Evolutionary conservation across 2,797 vertebrate genomes (phyloP), one percentile per base, ranked within the genome.

Genomic region (Luscinia luscinia): DNA sequence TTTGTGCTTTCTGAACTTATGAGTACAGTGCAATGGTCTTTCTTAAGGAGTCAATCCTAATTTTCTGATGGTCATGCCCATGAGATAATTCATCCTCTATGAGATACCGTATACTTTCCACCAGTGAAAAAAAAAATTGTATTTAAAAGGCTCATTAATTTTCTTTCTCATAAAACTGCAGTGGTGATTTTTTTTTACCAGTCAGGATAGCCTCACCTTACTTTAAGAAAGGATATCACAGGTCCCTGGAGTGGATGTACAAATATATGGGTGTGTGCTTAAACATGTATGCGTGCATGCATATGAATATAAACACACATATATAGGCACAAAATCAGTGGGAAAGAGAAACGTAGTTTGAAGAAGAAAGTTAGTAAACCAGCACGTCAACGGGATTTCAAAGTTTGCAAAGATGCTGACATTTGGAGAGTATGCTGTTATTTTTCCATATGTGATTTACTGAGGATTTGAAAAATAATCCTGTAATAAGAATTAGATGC

Each of bases 381-480:
- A 58, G 36, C 3, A 43, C 9, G 1, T 59, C 28, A 88, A 36
- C 2, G 11, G 12, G 9, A 84, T 81, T 95, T 94, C 38, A 73
- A 22, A 79, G 14, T 85, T 83, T 69, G 43, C 30, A 64, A 78
- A 86, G 24, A 20, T 69, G n/a, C 19, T 84, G 32, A n/a, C 34
- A 11, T 30, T 16, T 75, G 45, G 13, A 28, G 32, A 78, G 13
- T 46, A 59, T 15, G 32, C 14, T 84, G 13, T 73, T 90, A 69
- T 83, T 87, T 87, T 91, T 82, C 59, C 36, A 9, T 68, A 4
- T 74, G 15, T 74, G 73, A 91, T 84, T 79, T 51, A 68, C 40
- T 52, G 67, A 70, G 59, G 36, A 78, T 85, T 86, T 77, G 54
- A 81, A 82, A 89, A 94, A 54, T 57, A 93, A 84, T 84, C 41